These are phyloP conservation scores for Morone saxatilis DNA, from an alignment of 2,113 vertebrate genomes.

Conservation along the genomic window DNA sequence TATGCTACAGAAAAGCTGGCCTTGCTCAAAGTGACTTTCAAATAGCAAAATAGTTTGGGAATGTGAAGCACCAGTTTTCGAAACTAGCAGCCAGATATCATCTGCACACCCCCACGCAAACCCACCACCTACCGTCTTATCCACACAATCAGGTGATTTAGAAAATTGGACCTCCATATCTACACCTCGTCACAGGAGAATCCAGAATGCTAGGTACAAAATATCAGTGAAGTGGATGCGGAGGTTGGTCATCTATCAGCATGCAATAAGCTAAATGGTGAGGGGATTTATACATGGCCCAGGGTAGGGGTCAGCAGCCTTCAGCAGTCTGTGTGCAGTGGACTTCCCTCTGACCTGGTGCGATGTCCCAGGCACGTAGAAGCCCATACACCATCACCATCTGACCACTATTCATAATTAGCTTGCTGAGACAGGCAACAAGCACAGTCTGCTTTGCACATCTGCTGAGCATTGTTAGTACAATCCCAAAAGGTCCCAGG, in stretches of 20 bases:
- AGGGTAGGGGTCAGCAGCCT: conserved; percentile 40
- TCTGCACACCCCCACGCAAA: conserved; percentile 16
- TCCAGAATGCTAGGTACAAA: conserved; percentile 69
- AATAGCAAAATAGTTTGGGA: conserved; percentile 68
- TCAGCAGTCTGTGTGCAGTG: conserved; percentile 63
- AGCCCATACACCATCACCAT: conserved; percentile 35
- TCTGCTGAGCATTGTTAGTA: conserved; percentile 51
- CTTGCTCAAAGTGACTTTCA: conserved; percentile 62
- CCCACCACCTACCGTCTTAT: conserved; percentile 8
- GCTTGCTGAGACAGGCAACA: conserved; percentile 34
- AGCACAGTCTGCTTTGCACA: conserved; percentile 38
- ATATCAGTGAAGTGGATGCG: conserved; percentile 63
- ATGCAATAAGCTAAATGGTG: conserved; percentile 79
- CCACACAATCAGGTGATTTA: conserved; percentile 38
- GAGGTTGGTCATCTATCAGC: conserved; percentile 72
- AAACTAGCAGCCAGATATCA: conserved; percentile 62
- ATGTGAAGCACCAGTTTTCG: conserved; percentile 77
- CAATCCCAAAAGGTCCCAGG: conserved; percentile 63
- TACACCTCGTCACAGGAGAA: conserved; percentile 45
- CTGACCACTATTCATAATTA: conserved; percentile 9
- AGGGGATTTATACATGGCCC: conserved; percentile 69
- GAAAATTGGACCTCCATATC: conserved; percentile 60
- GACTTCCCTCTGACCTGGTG: conserved; percentile 31
- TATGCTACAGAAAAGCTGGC: conserved; percentile 76
- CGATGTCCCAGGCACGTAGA: conserved; percentile 36